Base-by-base conservation (phyloP, 2,888 invertebrate genomes). In the Orchesellides sinensis region DNA sequence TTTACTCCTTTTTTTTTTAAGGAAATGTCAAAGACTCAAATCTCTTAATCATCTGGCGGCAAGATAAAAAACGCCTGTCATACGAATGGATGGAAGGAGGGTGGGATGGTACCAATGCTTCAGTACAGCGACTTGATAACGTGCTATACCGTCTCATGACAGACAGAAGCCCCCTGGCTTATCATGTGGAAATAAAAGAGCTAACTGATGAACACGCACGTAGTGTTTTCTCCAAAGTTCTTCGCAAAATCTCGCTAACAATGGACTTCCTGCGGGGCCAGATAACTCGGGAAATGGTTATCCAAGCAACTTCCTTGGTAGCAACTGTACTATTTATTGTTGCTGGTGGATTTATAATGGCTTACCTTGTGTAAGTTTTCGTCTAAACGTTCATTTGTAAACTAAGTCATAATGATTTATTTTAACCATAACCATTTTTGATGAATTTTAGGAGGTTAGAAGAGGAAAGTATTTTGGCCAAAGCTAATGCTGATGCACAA, bases 71-170 rank as follows among this genome's bases (percentile, higher is more conserved):
- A n/a, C 94, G 95, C 87, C 91, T 98, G 12, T 96, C 96, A 89
- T 98, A 96, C 90, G 97, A 97, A 90, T 98, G 98, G 97, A 90
- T 96, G 70, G 92, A 94, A 86, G 92, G 92, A 72, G 94, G 93
- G 47, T 92, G 91, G 91, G 89, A 89, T 66, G 88, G 89, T 17
- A 89, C 84, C 14, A 87, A 87, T 63, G 78, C 85, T n/a, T 87
- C 87, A 4, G 93, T 94, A 87, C 92, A 93, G 65, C 94, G 94
- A 75, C 90, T 97, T 35, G 94, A 95, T 69, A 92, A 92, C 86
- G 93, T 94, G 0, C 92, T 97, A 77, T 93, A 93, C 88, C 91
- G 94, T 78, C 90, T 96, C 17, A 78, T 87, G 73, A 84, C 80
- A 12, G 87, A 87, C 19, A 77, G 84, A 52, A 79, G 70, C 19